These are phyloP conservation scores for Gephyroberyx darwinii DNA, from an alignment of 2,797 vertebrate genomes.

Conservation along the genomic window DNA sequence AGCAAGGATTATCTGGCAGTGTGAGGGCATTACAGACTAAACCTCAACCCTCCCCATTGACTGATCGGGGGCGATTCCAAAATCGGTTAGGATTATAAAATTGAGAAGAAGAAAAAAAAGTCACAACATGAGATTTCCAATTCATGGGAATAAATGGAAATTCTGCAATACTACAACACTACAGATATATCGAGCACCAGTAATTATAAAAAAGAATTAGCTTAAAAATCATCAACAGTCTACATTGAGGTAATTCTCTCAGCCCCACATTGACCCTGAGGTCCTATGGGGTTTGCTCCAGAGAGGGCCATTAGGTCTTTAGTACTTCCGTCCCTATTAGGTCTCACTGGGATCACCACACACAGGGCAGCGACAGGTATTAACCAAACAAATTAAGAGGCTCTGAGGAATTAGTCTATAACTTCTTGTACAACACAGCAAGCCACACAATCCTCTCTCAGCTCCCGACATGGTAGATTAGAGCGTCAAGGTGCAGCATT, in stretches of 20 bases:
- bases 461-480: conserved; percentile 12
- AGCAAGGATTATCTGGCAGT: too few species aligned
- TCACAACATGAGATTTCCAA: too few species aligned
- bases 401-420: conserved; percentile 39
- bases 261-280: conserved; percentile 20
- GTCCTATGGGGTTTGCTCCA: conserved; percentile 47
- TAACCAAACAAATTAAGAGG: conserved; percentile 48
- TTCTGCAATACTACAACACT: background rate
- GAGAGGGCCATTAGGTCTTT: conserved; percentile 57
- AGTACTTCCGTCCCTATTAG: conserved; percentile 22
- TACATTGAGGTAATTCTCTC: conserved; percentile 12
- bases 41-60: too few species aligned
- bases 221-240: background rate
- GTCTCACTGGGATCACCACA: conserved; percentile 51
- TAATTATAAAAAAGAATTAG: background rate
- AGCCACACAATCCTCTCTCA: conserved; percentile 4
- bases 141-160: too few species aligned
- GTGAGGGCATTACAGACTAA: too few species aligned
- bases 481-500: conserved; percentile 3
- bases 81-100: too few species aligned
- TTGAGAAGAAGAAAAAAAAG: too few species aligned
- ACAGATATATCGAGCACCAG: background rate
- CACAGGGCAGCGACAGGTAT: conserved; percentile 39
- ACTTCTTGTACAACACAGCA: conserved; percentile 37
- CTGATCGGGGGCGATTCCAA: too few species aligned